Conservation (phyloP, 2,888 invertebrate genomes). For the Drosophila neoperkinsi region DNA sequence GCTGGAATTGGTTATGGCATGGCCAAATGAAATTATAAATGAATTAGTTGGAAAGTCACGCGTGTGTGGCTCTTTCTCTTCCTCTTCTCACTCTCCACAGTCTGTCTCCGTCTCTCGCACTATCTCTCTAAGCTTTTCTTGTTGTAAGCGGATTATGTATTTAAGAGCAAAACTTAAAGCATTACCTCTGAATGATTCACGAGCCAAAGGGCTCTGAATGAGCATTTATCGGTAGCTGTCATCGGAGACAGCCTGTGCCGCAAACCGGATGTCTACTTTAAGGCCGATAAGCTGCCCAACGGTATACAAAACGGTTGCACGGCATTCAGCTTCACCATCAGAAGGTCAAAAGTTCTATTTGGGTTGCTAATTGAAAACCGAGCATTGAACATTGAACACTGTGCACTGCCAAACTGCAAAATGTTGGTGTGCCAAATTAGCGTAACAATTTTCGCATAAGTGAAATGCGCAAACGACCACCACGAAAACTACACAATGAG, state of each 20-base stretch:
- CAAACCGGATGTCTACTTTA: constrained; percentile 46
- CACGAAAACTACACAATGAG: constrained; percentile 19
- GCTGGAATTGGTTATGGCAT: constrained; percentile 63
- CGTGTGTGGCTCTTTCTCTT: constrained; percentile 13
- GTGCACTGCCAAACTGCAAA: constrained; percentile 16
- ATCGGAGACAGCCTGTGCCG: constrained; percentile 20
- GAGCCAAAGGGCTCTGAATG: constrained; percentile 18
- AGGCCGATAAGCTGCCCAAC: constrained; percentile 8
- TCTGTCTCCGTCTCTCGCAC: not conserved
- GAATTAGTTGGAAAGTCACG: constrained; percentile 66
- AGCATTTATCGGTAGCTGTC: constrained; percentile 52
- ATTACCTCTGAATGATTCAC: constrained; percentile 35
- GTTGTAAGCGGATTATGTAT: constrained; percentile 48
- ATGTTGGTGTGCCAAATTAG: constrained; percentile 45
- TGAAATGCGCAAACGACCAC: constrained; percentile 34
- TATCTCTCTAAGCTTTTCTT: constrained; percentile 2
- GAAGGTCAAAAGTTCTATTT: constrained; percentile 34
- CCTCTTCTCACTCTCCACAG: not conserved
- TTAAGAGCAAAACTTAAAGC: constrained; percentile 27
- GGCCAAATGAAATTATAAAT: constrained; percentile 66
- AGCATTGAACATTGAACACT: constrained; percentile 15
- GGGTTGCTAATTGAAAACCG: constrained; percentile 58
- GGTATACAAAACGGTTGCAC: constrained; percentile 13
- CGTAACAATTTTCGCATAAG: constrained; percentile 46
- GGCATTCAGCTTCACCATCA: not conserved